These are phyloP conservation scores for Netelia virgata DNA, from an alignment of 2,888 invertebrate species.

Conservation along the genomic window DNA sequence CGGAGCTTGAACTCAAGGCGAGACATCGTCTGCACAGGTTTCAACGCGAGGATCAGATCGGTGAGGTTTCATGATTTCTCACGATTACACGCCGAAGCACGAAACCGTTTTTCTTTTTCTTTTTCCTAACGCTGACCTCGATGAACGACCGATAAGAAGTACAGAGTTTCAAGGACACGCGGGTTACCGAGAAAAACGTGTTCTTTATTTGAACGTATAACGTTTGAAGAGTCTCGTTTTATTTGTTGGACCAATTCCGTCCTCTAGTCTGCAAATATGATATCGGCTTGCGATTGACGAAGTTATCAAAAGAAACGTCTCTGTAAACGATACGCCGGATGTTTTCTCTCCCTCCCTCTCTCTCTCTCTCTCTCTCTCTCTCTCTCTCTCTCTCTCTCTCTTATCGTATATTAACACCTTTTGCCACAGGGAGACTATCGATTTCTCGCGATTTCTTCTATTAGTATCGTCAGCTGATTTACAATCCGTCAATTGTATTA, in stretches of 20 bases:
- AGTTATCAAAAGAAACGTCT: not conserved
- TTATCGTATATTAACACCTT: constrained; percentile 66
- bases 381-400: constrained; percentile 5
- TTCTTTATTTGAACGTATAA: constrained; percentile 13
- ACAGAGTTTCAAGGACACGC: not conserved
- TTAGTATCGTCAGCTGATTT: constrained; percentile 29
- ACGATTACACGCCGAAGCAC: not conserved
- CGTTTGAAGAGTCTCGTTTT: constrained; percentile 7
- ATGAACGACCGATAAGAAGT: not conserved
- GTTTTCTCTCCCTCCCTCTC: constrained; percentile 43
- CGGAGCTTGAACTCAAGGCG: constrained; percentile 92
- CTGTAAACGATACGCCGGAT: constrained; percentile 57
- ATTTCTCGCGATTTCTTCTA: constrained; percentile 1
- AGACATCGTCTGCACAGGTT: constrained; percentile 92
- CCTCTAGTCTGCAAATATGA: constrained; percentile 10
- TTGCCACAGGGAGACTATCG: constrained; percentile 16
- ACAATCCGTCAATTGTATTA: not conserved
- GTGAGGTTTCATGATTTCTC: constrained; percentile 69
- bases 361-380: constrained; percentile 1
- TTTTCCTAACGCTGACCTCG: constrained; percentile 7
- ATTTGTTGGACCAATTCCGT: constrained; percentile 7
- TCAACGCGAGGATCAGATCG: constrained; percentile 86
- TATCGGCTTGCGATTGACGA: constrained; percentile 27
- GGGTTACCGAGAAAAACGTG: not conserved
- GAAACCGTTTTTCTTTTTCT: not conserved